Evolutionary conservation across 2,113 vertebrate genomes (phyloP).

Genomic region (Balaenoptera acutorostrata): DNA sequence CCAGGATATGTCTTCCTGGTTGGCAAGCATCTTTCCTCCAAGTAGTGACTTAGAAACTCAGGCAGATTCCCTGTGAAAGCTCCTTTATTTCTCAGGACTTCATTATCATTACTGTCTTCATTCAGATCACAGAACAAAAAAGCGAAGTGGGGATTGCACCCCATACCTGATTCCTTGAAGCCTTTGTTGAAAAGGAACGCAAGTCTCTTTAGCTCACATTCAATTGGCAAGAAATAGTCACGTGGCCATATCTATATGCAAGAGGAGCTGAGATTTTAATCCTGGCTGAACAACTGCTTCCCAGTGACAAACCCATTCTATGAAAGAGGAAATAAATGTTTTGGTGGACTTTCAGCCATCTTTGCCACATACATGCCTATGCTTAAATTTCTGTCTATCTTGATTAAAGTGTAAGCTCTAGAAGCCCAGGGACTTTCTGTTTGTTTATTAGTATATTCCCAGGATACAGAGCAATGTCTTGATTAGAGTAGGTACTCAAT

Average conservation of each 20-base stretch:
- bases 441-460: background rate
- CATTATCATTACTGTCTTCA: background rate
- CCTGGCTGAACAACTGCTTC: background rate
- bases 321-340: background rate
- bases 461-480: background rate
- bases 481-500: background rate
- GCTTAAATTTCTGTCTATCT: background rate
- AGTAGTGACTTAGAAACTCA: background rate
- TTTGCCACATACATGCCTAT: background rate
- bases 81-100: background rate
- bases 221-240: background rate
- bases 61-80: background rate
- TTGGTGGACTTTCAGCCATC: background rate
- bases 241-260: background rate
- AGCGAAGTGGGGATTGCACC: background rate
- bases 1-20: background rate
- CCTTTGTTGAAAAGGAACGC: background rate
- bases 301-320: background rate
- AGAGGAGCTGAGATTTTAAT: background rate
- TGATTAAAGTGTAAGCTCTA: background rate
- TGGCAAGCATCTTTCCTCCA: background rate
- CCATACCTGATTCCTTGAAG: background rate
- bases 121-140: background rate
- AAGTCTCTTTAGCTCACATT: background rate
- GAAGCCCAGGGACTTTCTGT: background rate